phyloP scores from a whole-genome alignment of 2,888 invertebrate genomes.

The Eupithecia abbreviata region DNA sequence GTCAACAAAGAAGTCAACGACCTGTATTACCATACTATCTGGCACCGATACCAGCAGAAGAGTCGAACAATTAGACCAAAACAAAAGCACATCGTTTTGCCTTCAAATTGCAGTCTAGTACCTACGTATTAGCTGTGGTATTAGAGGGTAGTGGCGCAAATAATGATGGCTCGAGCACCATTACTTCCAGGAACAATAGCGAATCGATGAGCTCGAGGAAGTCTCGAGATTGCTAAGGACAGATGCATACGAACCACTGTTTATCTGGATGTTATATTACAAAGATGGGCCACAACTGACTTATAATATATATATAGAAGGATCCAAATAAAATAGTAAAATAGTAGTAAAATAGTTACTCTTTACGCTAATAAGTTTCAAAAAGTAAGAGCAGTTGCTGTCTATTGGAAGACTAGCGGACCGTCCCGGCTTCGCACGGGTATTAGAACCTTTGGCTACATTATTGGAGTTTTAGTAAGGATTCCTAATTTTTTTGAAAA shows the following conservation, averaged over 20 bases:
- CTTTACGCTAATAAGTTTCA: too few species aligned
- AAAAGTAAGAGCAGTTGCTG: too few species aligned
- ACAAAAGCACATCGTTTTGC: constrained; percentile 1
- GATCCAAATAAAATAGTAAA: too few species aligned
- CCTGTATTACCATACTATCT: neutral
- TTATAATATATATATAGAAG: too few species aligned
- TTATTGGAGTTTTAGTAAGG: too few species aligned
- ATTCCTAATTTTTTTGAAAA: too few species aligned
- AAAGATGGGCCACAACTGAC: too few species aligned
- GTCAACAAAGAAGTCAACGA: too few species aligned
- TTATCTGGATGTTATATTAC: neutral
- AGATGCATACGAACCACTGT: neutral
- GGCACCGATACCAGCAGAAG: neutral
- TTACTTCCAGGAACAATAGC: constrained; percentile 50
- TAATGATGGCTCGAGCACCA: constrained; percentile 26
- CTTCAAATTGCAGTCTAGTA: constrained; percentile 8
- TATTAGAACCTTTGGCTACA: too few species aligned
- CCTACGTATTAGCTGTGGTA: constrained; percentile 14
- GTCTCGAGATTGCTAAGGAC: constrained; percentile 43
- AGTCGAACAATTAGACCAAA: constrained; percentile 1
- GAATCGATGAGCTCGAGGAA: constrained; percentile 54
- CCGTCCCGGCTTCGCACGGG: too few species aligned
- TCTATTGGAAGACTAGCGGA: too few species aligned
- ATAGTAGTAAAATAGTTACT: too few species aligned
- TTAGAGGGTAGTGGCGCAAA: neutral